phyloP scores from a whole-genome alignment of 2,113 vertebrate genomes.

The Neolamprologus sp. region DNA sequence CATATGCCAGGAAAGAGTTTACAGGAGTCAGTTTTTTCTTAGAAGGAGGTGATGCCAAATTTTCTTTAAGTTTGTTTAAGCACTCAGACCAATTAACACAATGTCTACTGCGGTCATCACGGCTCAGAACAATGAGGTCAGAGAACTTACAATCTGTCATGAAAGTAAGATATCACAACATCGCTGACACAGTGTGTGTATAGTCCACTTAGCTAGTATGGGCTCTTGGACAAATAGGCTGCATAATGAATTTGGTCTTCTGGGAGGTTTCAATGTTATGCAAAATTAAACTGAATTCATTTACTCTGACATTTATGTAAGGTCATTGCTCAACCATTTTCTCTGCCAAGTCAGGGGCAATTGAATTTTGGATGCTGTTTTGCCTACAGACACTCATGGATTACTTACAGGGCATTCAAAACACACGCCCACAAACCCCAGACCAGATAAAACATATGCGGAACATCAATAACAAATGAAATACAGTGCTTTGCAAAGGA shows the following conservation, averaged over 20 bases:
- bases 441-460: neutral
- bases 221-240: constrained; percentile 17
- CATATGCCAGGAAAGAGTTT: neutral
- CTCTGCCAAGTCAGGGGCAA: constrained; percentile 33
- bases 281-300: constrained; percentile 52
- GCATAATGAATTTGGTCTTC: constrained; percentile 22
- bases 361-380: constrained; percentile 52
- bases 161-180: neutral
- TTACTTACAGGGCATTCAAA: constrained; percentile 17
- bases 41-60: neutral
- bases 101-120: neutral
- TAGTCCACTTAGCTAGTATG: neutral
- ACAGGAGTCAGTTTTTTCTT: neutral
- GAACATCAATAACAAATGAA: neutral
- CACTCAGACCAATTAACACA: neutral
- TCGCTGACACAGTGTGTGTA: neutral
- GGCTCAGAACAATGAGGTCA: neutral
- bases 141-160: neutral
- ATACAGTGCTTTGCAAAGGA: neutral
- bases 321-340: constrained; percentile 51
- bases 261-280: constrained; percentile 31
- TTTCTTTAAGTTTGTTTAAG: neutral
- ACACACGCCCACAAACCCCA: neutral
- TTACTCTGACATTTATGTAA: constrained; percentile 49
- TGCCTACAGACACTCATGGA: constrained; percentile 25